Percentiles rank a stretch among this genome's conserved stretches.
Evolutionary conservation across 2,888 invertebrate species (phyloP).

Genomic region (Ochropleura leucogaster): DNA sequence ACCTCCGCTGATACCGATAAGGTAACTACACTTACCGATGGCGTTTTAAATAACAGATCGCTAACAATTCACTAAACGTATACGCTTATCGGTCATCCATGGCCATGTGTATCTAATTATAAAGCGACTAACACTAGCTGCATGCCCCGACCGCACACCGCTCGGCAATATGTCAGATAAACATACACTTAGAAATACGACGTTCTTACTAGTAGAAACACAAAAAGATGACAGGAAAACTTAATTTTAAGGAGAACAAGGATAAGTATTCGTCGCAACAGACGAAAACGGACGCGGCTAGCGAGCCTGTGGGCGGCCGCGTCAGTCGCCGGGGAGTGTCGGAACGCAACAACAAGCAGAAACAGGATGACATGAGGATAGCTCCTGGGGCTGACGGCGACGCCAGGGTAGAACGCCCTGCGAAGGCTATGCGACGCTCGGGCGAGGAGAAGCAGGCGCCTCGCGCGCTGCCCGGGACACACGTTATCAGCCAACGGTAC

Average conservation of each 20-base stretch:
- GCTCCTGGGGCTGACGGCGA: neutral
- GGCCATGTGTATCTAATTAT: conserved; percentile 30
- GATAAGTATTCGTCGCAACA: neutral
- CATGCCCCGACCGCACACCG: neutral
- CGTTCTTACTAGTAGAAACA: conserved; percentile 4
- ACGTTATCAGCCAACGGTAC: conserved; percentile 47
- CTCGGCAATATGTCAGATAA: neutral
- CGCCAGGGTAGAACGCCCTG: neutral
- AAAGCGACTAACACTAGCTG: neutral
- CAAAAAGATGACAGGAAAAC: conserved; percentile 16
- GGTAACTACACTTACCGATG: conserved; percentile 24
- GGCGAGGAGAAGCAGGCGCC: neutral
- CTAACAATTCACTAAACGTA: conserved; percentile 7
- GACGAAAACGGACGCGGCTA: neutral
- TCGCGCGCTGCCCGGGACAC: neutral
- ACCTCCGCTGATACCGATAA: conserved; percentile 36
- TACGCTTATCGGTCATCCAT: conserved; percentile 37
- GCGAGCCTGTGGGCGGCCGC: neutral
- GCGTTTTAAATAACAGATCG: conserved; percentile 7
- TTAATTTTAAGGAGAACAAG: conserved; percentile 51
- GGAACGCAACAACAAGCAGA: conserved; percentile 3
- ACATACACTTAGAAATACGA: neutral
- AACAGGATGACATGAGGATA: neutral
- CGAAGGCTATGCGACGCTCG: neutral
- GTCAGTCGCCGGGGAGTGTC: neutral